These are phyloP conservation scores for Ectemnius continuus DNA, from an alignment of 2,888 invertebrate species.

Conservation along the genomic window DNA sequence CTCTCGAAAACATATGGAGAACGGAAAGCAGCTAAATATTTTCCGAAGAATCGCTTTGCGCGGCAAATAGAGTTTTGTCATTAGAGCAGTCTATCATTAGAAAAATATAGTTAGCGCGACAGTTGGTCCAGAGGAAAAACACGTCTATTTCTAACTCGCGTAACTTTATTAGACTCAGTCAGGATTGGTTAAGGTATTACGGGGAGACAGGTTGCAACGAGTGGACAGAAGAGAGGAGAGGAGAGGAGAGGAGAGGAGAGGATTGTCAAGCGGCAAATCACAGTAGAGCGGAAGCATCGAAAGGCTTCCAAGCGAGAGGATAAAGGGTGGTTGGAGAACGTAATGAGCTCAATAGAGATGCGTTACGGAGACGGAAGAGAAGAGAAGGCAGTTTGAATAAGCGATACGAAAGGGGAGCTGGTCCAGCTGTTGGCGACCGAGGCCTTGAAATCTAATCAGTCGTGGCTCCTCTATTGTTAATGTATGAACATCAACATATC, in stretches of 20 bases:
- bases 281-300: slow-evolving; percentile 36
- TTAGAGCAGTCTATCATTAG: too few relatives aligned
- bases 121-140: too few relatives aligned
- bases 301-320: slow-evolving; percentile 18
- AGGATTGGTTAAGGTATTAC: neutral
- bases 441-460: slow-evolving; percentile 56
- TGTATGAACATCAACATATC: slow-evolving; percentile 8
- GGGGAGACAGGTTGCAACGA: neutral
- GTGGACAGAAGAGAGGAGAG: slow-evolving; percentile 23
- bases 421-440: slow-evolving; percentile 40
- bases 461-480: slow-evolving; percentile 32
- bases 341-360: slow-evolving; percentile 22
- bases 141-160: too few relatives aligned
- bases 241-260: slow-evolving; percentile 28
- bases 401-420: slow-evolving; percentile 36
- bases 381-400: slow-evolving; percentile 25
- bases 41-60: too few relatives aligned
- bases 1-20: too few relatives aligned
- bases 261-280: slow-evolving; percentile 19
- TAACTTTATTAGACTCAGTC: too few relatives aligned
- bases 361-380: slow-evolving; percentile 22
- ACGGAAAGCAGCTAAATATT: too few relatives aligned
- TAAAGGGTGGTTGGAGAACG: slow-evolving; percentile 23
- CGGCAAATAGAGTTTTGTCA: too few relatives aligned
- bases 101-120: too few relatives aligned